These are phyloP conservation scores for Semnopithecus entellus DNA, from an alignment of 2,113 vertebrate species.

Conservation along the genomic window DNA sequence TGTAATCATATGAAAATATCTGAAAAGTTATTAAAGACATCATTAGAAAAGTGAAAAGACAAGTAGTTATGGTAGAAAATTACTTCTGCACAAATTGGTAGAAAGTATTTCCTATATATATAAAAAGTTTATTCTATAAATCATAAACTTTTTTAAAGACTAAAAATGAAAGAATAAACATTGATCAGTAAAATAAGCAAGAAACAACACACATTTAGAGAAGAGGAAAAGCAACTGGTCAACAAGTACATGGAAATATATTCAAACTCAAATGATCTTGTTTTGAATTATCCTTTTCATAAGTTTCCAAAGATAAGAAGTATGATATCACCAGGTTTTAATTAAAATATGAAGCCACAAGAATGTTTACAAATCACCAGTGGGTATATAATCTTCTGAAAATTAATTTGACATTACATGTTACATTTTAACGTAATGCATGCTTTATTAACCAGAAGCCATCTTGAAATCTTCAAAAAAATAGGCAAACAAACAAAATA, in stretches of 20 bases:
- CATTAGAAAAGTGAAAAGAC: background rate
- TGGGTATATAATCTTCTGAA: background rate
- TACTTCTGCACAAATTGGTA: background rate
- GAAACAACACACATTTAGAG: background rate
- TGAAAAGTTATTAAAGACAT: background rate
- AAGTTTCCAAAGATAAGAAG: background rate
- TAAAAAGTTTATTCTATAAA: background rate
- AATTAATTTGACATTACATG: background rate
- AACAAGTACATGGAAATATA: background rate
- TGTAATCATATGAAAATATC: background rate
- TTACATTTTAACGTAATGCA: background rate
- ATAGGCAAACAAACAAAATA: background rate
- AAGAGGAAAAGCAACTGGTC: background rate
- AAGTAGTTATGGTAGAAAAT: background rate
- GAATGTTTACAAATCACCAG: background rate
- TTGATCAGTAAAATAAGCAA: background rate
- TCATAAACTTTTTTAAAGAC: background rate
- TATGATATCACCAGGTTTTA: background rate
- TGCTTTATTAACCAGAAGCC: background rate
- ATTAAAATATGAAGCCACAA: background rate
- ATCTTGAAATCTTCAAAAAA: background rate
- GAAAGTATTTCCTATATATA: background rate
- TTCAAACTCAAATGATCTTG: background rate
- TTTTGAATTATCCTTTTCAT: background rate
- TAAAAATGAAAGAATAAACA: background rate